These are phyloP conservation scores for Coptodon rendalli DNA, from an alignment of 2,113 vertebrate species.

Conservation along the genomic window DNA sequence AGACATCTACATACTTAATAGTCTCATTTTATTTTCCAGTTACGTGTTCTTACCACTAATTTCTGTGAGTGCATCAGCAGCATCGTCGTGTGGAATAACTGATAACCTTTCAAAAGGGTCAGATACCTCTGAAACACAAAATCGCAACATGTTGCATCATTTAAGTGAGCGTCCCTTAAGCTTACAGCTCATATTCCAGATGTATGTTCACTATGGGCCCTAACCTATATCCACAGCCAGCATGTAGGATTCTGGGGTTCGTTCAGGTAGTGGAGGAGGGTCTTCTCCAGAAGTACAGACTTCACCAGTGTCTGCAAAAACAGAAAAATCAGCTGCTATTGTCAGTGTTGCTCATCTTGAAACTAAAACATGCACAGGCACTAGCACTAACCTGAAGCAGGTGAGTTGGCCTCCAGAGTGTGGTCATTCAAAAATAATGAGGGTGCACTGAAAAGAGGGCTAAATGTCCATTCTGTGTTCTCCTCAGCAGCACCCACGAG, in stretches of 20 bases:
- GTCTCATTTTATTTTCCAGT: neutral
- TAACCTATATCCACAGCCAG: constrained; percentile 70
- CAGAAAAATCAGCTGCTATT: neutral
- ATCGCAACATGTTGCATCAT: neutral
- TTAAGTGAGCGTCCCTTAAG: neutral
- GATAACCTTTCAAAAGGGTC: neutral
- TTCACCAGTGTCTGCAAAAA: neutral
- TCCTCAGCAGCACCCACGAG: neutral
- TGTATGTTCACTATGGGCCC: neutral
- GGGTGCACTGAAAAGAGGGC: neutral
- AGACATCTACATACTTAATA: neutral
- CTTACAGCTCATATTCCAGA: neutral
- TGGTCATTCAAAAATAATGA: constrained; percentile 30
- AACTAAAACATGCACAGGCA: neutral
- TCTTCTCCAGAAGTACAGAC: constrained; percentile 63
- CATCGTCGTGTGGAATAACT: constrained; percentile 34
- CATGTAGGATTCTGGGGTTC: constrained; percentile 89
- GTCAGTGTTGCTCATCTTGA: neutral
- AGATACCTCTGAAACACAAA: neutral
- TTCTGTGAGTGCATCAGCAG: constrained; percentile 10
- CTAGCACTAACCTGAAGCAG: constrained; percentile 40
- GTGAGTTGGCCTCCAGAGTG: neutral
- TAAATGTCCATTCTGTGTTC: neutral
- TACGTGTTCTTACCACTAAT: constrained; percentile 11
- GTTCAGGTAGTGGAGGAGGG: constrained; percentile 85